These are phyloP conservation scores for Sesamia inferens DNA, from an alignment of 2,888 invertebrate genomes.

Conservation along the genomic window DNA sequence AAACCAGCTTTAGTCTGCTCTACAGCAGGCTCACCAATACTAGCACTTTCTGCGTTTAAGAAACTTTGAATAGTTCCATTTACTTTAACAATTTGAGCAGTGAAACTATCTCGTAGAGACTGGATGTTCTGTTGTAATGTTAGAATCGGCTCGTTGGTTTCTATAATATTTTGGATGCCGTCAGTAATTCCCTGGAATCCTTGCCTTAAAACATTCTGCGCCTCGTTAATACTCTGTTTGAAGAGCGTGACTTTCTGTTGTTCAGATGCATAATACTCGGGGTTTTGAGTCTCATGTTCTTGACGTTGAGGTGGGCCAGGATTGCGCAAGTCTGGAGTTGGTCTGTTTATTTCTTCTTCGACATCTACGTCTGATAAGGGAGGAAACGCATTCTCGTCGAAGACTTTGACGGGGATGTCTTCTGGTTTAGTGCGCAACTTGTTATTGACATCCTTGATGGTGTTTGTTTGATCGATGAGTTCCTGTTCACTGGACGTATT, in stretches of 20 bases:
- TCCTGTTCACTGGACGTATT: constrained; percentile 72
- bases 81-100: constrained; percentile 76
- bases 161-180: constrained; percentile 75
- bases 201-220: constrained; percentile 69
- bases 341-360: constrained; percentile 74
- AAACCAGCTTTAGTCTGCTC: constrained; percentile 65
- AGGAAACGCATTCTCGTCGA: constrained; percentile 71
- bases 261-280: constrained; percentile 74
- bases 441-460: constrained; percentile 75
- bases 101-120: constrained; percentile 74
- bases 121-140: constrained; percentile 75
- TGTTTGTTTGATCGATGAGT: constrained; percentile 70
- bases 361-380: constrained; percentile 67
- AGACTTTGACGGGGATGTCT: constrained; percentile 80
- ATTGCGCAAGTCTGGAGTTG: constrained; percentile 77
- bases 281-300: constrained; percentile 85
- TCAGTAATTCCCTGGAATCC: constrained; percentile 75
- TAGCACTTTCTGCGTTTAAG: constrained; percentile 64
- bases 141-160: constrained; percentile 74
- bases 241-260: constrained; percentile 71
- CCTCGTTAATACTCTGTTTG: constrained; percentile 74
- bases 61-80: constrained; percentile 75
- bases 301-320: constrained; percentile 84
- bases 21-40: constrained; percentile 42
- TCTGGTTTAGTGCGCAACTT: constrained; percentile 71